Conservation (phyloP, 2,888 invertebrate species). For the Cacoxenus indagator region DNA sequence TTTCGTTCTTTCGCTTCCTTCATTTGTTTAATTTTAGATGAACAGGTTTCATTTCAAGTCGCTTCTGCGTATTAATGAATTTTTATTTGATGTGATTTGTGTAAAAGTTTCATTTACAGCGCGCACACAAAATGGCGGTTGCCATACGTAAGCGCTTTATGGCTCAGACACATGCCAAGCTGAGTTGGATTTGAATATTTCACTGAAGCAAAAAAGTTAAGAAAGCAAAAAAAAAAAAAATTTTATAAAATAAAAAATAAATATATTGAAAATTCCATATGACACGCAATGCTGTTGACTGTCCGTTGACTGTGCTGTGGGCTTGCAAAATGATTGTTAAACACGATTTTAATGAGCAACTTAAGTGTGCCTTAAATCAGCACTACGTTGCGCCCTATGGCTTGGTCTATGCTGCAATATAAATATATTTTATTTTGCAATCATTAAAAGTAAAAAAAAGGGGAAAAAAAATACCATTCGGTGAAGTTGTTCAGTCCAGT, state of each 20-base stretch:
- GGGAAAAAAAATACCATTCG: too few relatives aligned
- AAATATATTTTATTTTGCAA: constrained; percentile 10
- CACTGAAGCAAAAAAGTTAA: too few relatives aligned
- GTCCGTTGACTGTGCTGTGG: not conserved
- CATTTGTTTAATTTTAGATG: constrained; percentile 27
- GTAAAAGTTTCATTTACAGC: constrained; percentile 47
- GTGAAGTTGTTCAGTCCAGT: too few relatives aligned
- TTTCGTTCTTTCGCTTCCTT: constrained; percentile 35
- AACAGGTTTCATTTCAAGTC: constrained; percentile 47
- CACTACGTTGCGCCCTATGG: constrained; percentile 8
- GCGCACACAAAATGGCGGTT: constrained; percentile 48
- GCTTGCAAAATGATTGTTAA: constrained; percentile 43
- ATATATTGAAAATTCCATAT: not conserved
- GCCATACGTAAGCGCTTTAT: constrained; percentile 12
- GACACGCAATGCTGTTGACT: constrained; percentile 15
- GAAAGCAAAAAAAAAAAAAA: too few relatives aligned
- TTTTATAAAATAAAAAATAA: too few relatives aligned
- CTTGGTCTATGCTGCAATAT: constrained; percentile 16
- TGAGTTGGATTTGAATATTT: constrained; percentile 8
- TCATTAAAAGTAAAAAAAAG: too few relatives aligned
- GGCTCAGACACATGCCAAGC: constrained; percentile 26
- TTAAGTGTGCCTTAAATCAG: constrained; percentile 30
- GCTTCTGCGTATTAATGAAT: constrained; percentile 43
- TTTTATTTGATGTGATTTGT: constrained; percentile 47
- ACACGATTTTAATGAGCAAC: constrained; percentile 49